phyloP scores from a whole-genome alignment of 2,888 invertebrate species.

The Barypeithes pellucidus region DNA sequence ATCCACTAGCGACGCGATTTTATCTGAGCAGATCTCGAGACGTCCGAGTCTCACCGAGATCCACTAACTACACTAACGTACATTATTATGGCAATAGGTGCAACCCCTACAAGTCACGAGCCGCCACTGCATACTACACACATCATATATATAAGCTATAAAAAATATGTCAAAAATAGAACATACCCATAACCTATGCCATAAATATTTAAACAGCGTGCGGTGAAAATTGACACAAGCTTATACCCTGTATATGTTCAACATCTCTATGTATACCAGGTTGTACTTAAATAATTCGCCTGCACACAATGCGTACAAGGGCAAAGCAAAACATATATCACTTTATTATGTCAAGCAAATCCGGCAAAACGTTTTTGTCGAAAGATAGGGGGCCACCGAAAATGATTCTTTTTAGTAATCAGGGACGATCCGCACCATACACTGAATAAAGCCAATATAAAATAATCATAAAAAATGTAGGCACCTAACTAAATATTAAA shows the following conservation, averaged over 20 bases:
- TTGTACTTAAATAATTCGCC: slow-evolving; percentile 52
- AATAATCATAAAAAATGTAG: too few species aligned
- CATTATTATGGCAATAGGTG: too few species aligned
- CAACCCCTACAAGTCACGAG: too few species aligned
- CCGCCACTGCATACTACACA: too few species aligned
- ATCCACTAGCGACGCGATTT: too few species aligned
- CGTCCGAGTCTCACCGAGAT: too few species aligned
- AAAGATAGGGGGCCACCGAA: slow-evolving; percentile 53
- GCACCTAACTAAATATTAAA: too few species aligned
- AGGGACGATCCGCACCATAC: slow-evolving; percentile 36
- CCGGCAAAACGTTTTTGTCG: slow-evolving; percentile 53
- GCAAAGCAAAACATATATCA: slow-evolving; percentile 54
- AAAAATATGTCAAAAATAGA: not conserved
- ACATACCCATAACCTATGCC: not conserved
- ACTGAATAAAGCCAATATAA: too few species aligned
- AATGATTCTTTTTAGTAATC: slow-evolving; percentile 39
- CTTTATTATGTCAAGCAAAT: slow-evolving; percentile 52
- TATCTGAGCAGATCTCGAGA: too few species aligned
- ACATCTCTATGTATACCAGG: slow-evolving; percentile 39
- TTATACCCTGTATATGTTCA: slow-evolving; percentile 23
- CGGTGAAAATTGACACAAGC: slow-evolving; percentile 40
- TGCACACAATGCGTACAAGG: slow-evolving; percentile 51
- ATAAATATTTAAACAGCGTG: slow-evolving; percentile 38
- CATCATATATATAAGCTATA: too few species aligned
- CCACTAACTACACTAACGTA: too few species aligned